Evolutionary conservation across 2,113 vertebrate species (phyloP).

Genomic region (Anguilla japonica): DNA sequence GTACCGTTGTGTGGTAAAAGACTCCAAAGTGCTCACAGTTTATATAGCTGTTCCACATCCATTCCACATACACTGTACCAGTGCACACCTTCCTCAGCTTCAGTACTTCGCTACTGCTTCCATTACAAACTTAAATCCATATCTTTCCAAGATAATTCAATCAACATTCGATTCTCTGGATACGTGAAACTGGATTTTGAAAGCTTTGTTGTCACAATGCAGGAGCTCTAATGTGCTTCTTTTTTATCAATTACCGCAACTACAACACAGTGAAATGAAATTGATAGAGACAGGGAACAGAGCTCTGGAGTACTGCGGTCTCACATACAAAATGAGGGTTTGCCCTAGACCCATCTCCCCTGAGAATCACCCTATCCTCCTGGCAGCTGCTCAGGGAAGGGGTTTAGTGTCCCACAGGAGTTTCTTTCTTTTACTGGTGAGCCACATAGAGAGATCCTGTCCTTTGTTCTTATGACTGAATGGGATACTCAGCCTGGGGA

Average conservation of each 20-base stretch:
- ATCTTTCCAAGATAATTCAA: too few species aligned
- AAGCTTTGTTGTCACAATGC: background rate
- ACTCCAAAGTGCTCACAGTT: too few species aligned
- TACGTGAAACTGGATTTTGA: too few species aligned
- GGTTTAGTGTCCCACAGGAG: constrained; percentile 20
- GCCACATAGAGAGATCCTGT: constrained; percentile 25
- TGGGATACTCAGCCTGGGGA: constrained; percentile 20
- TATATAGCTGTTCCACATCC: too few species aligned
- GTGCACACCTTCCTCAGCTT: too few species aligned
- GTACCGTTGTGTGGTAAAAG: too few species aligned
- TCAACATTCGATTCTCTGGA: too few species aligned
- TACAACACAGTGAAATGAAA: background rate
- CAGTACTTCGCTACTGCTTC: too few species aligned
- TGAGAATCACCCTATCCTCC: constrained; percentile 22
- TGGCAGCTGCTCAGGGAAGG: constrained; percentile 21
- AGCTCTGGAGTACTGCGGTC: constrained; percentile 10
- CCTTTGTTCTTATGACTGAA: constrained; percentile 27
- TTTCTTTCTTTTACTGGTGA: constrained; percentile 12
- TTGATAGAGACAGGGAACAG: background rate
- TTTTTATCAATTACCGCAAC: background rate
- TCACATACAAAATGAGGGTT: constrained; percentile 8
- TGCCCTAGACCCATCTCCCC: background rate
- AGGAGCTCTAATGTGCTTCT: background rate
- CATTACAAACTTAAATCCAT: too few species aligned
- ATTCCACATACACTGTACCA: too few species aligned